Percentiles rank a stretch among this genome's conserved stretches.
Conservation (phyloP, 2,113 vertebrate genomes). For the Penelope pileata region DNA sequence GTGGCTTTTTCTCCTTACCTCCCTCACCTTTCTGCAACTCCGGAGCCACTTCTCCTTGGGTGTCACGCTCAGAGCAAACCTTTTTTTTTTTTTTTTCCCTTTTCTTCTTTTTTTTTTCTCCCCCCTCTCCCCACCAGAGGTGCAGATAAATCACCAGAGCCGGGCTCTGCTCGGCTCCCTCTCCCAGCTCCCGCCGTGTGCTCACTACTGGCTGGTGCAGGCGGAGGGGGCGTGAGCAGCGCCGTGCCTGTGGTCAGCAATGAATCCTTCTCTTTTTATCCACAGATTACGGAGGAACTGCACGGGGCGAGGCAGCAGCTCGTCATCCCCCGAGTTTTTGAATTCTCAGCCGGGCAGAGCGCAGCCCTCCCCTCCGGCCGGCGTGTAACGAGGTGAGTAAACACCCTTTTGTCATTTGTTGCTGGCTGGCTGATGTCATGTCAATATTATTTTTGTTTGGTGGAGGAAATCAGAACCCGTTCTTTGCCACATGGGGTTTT, state of each 20-base stretch:
- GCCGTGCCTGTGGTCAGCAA: slow-evolving; percentile 87
- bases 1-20: background rate
- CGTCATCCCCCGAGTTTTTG: slow-evolving; percentile 61
- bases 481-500: slow-evolving; percentile 5
- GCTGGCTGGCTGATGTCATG: background rate
- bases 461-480: background rate
- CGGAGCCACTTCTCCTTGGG: slow-evolving; percentile 60
- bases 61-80: slow-evolving; percentile 32
- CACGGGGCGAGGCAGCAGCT: slow-evolving; percentile 78
- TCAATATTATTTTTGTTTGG: background rate
- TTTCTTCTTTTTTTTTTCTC: background rate
- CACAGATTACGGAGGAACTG: slow-evolving; percentile 88
- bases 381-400: slow-evolving; percentile 79
- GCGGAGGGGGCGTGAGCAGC: slow-evolving; percentile 82
- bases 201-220: slow-evolving; percentile 89
- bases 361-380: slow-evolving; percentile 64
- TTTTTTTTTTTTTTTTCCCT: background rate
- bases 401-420: background rate
- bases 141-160: slow-evolving; percentile 45
- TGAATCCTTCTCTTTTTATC: slow-evolving; percentile 94
- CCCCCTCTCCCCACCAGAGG: background rate
- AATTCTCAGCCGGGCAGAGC: slow-evolving; percentile 68
- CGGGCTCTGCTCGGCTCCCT: slow-evolving; percentile 73
- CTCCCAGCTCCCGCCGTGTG: slow-evolving; percentile 77
- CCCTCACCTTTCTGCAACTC: background rate